A percentile compares a stretch with the other conserved stretches of the same genome.
phyloP scores from a whole-genome alignment of 2,888 invertebrate genomes.

The Acleris laterana region DNA sequence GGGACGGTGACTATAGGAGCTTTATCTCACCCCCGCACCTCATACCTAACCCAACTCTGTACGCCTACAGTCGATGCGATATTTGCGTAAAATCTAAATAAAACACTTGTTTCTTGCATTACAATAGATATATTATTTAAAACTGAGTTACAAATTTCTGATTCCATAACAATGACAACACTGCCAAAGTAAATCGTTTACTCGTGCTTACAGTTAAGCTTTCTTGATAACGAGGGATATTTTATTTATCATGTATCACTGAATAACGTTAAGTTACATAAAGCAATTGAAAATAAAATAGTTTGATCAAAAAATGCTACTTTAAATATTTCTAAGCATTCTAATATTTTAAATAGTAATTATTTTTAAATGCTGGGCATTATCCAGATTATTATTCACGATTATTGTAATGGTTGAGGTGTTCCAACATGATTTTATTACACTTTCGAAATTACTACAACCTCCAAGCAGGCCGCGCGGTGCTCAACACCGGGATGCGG shows the following conservation, averaged over 20 bases:
- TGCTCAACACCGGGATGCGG: constrained; percentile 24
- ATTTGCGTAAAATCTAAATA: constrained; percentile 40
- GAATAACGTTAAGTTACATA: constrained; percentile 73
- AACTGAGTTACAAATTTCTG: constrained; percentile 81
- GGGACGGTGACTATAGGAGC: no score
- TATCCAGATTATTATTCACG: constrained; percentile 64
- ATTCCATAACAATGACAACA: constrained; percentile 73
- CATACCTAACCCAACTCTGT: no score
- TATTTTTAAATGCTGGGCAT: constrained; percentile 79
- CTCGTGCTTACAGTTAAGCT: constrained; percentile 62
- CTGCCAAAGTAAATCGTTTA: constrained; percentile 67
- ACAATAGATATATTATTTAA: constrained; percentile 80
- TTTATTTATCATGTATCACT: constrained; percentile 69
- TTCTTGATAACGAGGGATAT: constrained; percentile 68
- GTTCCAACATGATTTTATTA: constrained; percentile 23
- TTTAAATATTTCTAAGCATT: constrained; percentile 77
- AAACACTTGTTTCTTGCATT: constrained; percentile 65
- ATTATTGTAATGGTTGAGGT: constrained; percentile 23
- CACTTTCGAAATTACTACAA: constrained; percentile 17
- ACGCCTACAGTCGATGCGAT: no score
- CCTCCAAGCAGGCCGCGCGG: constrained; percentile 15
- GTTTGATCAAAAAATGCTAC: constrained; percentile 81
- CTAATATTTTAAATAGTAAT: constrained; percentile 78
- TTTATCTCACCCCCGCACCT: no score
- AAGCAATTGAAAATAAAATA: constrained; percentile 77